Base-by-base conservation (phyloP, 2,888 invertebrate species). In the Bibio marci region DNA sequence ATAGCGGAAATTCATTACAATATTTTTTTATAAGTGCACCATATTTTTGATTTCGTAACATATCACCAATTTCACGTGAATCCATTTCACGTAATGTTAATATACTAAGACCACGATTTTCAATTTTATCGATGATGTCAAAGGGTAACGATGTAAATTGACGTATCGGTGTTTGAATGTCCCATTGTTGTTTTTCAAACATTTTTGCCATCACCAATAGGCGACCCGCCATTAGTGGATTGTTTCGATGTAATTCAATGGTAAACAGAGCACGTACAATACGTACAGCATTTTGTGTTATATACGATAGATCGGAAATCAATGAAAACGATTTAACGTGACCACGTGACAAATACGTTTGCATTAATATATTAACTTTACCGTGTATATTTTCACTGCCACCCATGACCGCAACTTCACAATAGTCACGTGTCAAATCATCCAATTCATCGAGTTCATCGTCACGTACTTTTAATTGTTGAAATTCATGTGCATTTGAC, bases 361-460 rank as follows among this genome's bases (percentile, higher is more conserved):
- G 92, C 50, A 98, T 71, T 12, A 98, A 65, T 47, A 94, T 88
- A 60, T 94, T 94, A 27, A 92, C 92, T 72, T 95, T 95, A 50
- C 90, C 94, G 50, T 88, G 77, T 13, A 87, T 72, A 56, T 90
- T 88, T 55, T 94, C 94, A 3, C 80, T 73, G 1, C 87, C 85
- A 7, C 88, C 81, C 44, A 76, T 71, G 1, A 87, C 80, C 19
- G 74, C 70, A 22, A 88, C 66, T 52, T 81, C 78, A 53, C 94
- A 88, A 53, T 75, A 75, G 13, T 76, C 70, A 25, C 69, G 64
- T 25, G 75, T 66, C 14, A 94, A 66, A 32, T 72, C 67, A 57
- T 92, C 90, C 38, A 99, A 61, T 56, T 99, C 97, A 12, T 79
- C 73, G 49, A 92, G 59, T 59, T 98, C 98, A 56, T 98, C 97